Percentiles rank a stretch among this genome's conserved stretches.
phyloP scores from a whole-genome alignment of 2,888 invertebrate species.

The Heliconius hortense region DNA sequence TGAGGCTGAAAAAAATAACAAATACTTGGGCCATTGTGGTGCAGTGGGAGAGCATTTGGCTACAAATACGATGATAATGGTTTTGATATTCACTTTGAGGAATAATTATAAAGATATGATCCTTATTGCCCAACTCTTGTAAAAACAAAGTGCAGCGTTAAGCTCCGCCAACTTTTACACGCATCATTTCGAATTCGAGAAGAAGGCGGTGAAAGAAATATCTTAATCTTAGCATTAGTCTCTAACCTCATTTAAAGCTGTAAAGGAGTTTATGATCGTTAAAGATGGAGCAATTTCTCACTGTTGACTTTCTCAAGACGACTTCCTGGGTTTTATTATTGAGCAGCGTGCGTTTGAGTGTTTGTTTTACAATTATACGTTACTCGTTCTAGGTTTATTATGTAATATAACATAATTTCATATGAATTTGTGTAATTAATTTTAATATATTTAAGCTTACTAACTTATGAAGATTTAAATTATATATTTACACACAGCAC shows the following conservation, averaged over 20 bases:
- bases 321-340: conserved; percentile 57
- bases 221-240: conserved; percentile 27
- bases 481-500: background rate
- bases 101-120: background rate
- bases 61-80: no score
- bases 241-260: conserved; percentile 52
- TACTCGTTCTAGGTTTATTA: conserved; percentile 39
- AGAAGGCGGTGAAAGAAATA: background rate
- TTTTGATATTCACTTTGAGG: no score
- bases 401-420: conserved; percentile 33
- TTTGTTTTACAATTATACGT: conserved; percentile 36
- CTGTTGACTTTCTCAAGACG: conserved; percentile 55
- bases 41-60: no score
- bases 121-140: background rate
- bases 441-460: background rate
- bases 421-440: background rate
- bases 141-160: background rate
- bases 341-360: conserved; percentile 41
- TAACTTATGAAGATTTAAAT: background rate
- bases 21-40: no score
- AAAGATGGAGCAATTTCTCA: conserved; percentile 59
- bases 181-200: background rate
- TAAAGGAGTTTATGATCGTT: conserved; percentile 68
- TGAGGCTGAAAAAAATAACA: no score
- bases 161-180: background rate